Evolutionary conservation across 2,113 vertebrate genomes (phyloP).

Genomic region (Apeltes quadracus): DNA sequence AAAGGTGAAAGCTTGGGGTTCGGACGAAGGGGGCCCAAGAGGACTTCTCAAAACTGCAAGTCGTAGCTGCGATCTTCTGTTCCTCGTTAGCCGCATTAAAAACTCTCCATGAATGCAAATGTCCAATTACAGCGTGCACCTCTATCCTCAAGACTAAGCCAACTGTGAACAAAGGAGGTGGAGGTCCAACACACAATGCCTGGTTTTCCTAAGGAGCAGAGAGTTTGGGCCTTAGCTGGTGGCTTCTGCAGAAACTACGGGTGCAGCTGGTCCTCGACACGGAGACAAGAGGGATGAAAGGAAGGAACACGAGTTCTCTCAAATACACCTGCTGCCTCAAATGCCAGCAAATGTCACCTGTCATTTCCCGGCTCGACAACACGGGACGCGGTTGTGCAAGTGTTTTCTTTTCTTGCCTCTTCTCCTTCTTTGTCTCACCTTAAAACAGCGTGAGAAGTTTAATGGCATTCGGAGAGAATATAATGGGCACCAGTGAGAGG

Average conservation of each 20-base stretch:
- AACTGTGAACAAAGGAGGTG: conserved; percentile 38
- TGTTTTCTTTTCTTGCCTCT: neutral
- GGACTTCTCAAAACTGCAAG: conserved; percentile 2
- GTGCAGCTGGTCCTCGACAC: conserved; percentile 37
- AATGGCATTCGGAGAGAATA: conserved; percentile 42
- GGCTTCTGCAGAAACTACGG: neutral
- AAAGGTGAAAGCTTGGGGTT: conserved; percentile 15
- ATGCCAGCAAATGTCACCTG: conserved; percentile 71
- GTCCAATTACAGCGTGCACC: conserved; percentile 44
- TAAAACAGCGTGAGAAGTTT: conserved; percentile 41
- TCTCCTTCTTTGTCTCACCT: conserved; percentile 20
- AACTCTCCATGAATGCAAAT: conserved; percentile 49
- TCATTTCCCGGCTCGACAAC: conserved; percentile 40
- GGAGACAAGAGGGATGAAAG: conserved; percentile 23
- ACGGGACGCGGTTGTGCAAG: neutral
- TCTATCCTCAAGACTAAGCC: conserved; percentile 41
- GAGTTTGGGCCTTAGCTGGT: neutral
- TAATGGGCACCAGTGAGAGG: neutral
- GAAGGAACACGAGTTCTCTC: conserved; percentile 50
- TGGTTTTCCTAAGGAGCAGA: neutral
- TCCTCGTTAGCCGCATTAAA: conserved; percentile 58
- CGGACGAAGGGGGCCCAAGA: conserved; percentile 7
- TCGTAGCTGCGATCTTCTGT: conserved; percentile 5
- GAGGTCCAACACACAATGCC: conserved; percentile 7
- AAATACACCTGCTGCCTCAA: conserved; percentile 61